Base-by-base conservation (phyloP, 2,113 vertebrate species). In the Galeopterus variegatus region DNA sequence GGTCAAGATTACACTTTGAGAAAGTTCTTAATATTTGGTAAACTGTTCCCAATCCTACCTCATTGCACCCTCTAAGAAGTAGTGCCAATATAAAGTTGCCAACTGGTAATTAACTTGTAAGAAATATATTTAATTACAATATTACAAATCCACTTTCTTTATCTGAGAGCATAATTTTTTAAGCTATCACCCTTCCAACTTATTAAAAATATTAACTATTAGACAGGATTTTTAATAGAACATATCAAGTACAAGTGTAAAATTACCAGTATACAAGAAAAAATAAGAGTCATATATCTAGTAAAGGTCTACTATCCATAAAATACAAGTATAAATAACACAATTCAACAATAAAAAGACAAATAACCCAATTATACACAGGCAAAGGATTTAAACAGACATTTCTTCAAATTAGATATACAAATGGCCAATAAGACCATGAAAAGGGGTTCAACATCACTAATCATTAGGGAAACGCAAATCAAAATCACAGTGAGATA, bases 171-270 rank as follows among this genome's bases (percentile, higher is more conserved):
- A 93, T 48, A 62, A 64, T 58, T 82, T 87, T 56, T 90, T 54
- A 93, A 93, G 13, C n/a, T 90, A 72, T 67, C 45, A 33, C 4
- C 2, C n/a, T 77, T 92, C 60, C 31, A 84, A 41, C 15, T 60
- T 77, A 86, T 58, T 76, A 31, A 86, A 95, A 93, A n/a, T 60
- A 45, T 54, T 52, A 70, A 88, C 19, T 82, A 95, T 11, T 87
- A 11, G 28, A 86, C 17, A 62, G 7, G 4, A 75, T 73, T 80
- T 84, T 67, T 11, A 96, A 73, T 8, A 85, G 24, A 90, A 84
- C 10, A 67, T 4, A 96, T n/a, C 28, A 96, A 89, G 96, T 88
- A 31, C 26, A 92, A 92, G 17, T 67, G 15, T 79, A 90, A 95
- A 84, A 95, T 94, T 92, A 70, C 19, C 36, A 80, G 3, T n/a